phyloP scores from a whole-genome alignment of 2,797 vertebrate genomes.

The Falco cherrug region DNA sequence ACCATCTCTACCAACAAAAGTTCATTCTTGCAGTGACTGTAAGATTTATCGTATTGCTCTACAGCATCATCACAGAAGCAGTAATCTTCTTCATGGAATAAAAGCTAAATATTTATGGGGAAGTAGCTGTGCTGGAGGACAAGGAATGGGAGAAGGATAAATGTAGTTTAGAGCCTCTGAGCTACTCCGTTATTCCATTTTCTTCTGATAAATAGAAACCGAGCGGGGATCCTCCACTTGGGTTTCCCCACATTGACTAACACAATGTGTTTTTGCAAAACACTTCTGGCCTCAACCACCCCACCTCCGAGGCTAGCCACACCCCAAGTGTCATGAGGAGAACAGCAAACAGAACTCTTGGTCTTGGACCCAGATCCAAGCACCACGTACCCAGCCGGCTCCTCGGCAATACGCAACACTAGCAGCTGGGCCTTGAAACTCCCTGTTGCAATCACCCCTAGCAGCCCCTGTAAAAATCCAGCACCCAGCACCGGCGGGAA shows the following conservation, averaged over 20 bases:
- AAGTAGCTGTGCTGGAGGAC: background rate
- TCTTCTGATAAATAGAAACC: background rate
- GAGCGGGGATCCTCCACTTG: background rate
- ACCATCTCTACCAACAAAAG: constrained; percentile 13
- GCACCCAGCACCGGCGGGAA: background rate
- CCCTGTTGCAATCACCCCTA: background rate
- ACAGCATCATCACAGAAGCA: constrained; percentile 3
- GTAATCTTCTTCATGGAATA: constrained; percentile 29
- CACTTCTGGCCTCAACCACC: background rate
- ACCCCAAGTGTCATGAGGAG: constrained; percentile 1
- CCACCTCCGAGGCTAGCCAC: constrained; percentile 7
- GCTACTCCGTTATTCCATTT: background rate
- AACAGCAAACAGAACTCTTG: background rate
- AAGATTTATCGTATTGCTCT: constrained; percentile 15
- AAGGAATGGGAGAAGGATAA: background rate
- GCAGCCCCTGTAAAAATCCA: background rate
- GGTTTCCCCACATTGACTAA: background rate
- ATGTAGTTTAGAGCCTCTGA: background rate
- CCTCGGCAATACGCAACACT: background rate
- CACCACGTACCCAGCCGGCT: background rate
- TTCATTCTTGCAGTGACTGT: constrained; percentile 8
- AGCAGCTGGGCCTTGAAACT: constrained; percentile 28
- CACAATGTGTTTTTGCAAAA: background rate
- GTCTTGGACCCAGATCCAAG: background rate
- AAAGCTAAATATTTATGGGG: constrained; percentile 43